A percentile compares a stretch with the other conserved stretches of the same genome.
Conservation (phyloP, 2,797 vertebrate species). For the Ctenosaura bakeri region DNA sequence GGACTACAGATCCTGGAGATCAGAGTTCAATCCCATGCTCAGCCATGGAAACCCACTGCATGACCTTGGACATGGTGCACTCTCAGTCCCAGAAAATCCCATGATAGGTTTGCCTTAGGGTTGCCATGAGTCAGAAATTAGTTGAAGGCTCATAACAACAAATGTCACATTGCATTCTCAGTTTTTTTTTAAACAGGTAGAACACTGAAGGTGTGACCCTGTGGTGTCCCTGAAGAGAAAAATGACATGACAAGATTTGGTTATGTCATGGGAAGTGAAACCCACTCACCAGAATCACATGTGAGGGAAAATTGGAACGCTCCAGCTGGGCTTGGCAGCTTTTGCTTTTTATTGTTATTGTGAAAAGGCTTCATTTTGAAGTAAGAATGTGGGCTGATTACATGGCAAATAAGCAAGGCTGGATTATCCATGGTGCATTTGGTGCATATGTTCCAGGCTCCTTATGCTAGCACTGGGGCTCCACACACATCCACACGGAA, state of each 20-base stretch:
- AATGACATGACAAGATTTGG: background rate
- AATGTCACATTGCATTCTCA: constrained; percentile 32
- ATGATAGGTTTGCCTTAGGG: no score
- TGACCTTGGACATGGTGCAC: no score
- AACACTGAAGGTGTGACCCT: background rate
- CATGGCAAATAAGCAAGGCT: background rate
- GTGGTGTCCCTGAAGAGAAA: background rate
- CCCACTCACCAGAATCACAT: background rate
- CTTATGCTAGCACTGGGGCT: no score
- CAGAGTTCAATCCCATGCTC: no score
- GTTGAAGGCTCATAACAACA: background rate
- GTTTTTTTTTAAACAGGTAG: constrained; percentile 41
- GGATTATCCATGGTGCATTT: background rate
- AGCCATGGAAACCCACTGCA: no score
- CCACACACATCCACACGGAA: no score
- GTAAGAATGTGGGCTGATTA: background rate
- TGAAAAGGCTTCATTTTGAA: background rate
- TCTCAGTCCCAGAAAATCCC: no score
- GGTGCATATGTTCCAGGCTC: no score
- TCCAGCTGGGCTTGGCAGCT: background rate
- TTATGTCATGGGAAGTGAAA: background rate
- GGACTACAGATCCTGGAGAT: no score
- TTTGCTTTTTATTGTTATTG: background rate
- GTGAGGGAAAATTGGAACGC: background rate
- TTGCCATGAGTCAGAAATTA: no score